These are phyloP conservation scores for Thumatha senex DNA, from an alignment of 2,888 invertebrate species.

Conservation along the genomic window DNA sequence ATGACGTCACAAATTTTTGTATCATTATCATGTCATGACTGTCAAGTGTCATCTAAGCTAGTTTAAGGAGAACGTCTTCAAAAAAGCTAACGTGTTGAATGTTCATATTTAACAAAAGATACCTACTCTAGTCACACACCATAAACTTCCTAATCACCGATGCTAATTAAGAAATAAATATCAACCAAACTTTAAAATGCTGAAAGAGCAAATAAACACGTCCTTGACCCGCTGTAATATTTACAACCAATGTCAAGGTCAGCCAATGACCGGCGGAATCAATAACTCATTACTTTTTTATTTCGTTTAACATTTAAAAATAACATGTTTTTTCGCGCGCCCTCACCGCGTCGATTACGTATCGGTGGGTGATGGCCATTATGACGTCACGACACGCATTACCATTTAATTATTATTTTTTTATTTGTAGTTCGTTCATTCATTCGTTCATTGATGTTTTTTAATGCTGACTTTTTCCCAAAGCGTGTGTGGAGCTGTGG, in stretches of 20 bases:
- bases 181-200: constrained; percentile 23
- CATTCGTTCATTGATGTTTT: constrained; percentile 11
- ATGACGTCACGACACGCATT: constrained; percentile 44
- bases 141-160: no score
- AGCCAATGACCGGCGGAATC: constrained; percentile 54
- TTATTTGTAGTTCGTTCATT: constrained; percentile 21
- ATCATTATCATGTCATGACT: no score
- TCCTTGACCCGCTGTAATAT: constrained; percentile 59
- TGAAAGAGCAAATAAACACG: constrained; percentile 48
- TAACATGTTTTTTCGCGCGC: constrained; percentile 60
- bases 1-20: no score
- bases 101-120: no score
- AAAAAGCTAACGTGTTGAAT: no score
- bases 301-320: constrained; percentile 68
- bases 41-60: no score
- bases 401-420: constrained; percentile 31
- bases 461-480: constrained; percentile 16
- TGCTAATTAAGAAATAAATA: no score
- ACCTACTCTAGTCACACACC: no score
- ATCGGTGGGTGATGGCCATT: constrained; percentile 44
- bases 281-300: constrained; percentile 72
- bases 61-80: no score
- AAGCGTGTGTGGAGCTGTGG: not conserved
- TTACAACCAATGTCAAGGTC: constrained; percentile 46
- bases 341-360: constrained; percentile 49